Conservation (phyloP, 1,140 invertebrate genomes). For the Aphelenchoides fujianensis region DNA sequence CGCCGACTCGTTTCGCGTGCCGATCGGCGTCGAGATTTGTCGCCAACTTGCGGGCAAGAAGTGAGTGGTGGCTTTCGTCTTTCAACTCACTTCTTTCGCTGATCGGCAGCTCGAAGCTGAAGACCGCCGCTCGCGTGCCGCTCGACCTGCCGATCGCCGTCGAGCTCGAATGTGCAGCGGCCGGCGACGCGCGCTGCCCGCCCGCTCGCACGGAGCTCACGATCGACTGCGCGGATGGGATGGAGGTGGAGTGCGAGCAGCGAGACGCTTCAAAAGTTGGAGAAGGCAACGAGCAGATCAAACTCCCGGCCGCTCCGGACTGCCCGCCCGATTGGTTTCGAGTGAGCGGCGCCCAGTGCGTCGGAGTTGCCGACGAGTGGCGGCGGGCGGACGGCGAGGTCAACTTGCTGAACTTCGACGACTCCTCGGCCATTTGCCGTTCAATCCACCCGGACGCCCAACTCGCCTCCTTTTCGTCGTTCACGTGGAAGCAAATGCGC, state of each 20-base stretch:
- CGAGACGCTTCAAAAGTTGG: too few species aligned
- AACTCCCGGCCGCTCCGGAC: neutral
- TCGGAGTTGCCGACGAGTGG: neutral
- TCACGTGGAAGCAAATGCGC: neutral
- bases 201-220: neutral
- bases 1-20: constrained; percentile 6
- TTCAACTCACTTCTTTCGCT: neutral
- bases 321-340: neutral
- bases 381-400: neutral
- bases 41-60: neutral
- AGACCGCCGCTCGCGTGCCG: neutral
- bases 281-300: neutral
- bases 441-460: neutral
- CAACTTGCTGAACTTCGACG: neutral
- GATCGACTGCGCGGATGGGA: neutral
- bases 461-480: neutral
- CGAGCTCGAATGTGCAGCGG: neutral
- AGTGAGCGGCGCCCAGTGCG: neutral
- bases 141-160: neutral
- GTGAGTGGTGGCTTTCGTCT: neutral
- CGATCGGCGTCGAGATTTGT: neutral
- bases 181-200: neutral
- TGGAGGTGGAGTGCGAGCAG: neutral
- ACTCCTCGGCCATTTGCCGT: neutral
- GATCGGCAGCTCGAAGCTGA: neutral